Conservation (phyloP, 1,140 invertebrate species). For the Anagrus nilaparvatae region DNA sequence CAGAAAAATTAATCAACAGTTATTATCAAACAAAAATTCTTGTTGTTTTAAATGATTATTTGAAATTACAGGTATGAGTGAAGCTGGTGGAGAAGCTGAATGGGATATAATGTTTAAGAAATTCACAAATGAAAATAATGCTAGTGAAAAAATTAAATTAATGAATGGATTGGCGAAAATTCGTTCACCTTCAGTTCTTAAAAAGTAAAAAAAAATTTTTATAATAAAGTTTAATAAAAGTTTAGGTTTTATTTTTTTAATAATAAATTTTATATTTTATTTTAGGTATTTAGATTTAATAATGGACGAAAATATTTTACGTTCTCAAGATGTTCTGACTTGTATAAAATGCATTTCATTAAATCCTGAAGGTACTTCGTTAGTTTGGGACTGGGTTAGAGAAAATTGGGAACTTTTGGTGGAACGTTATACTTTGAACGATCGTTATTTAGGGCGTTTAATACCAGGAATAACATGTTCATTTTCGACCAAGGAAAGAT, state of each 20-base stretch:
- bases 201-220: constrained; percentile 46
- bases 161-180: constrained; percentile 58
- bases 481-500: constrained; percentile 57
- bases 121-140: constrained; percentile 64
- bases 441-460: constrained; percentile 65
- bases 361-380: constrained; percentile 61
- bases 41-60: too few species aligned
- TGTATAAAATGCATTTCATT: constrained; percentile 55
- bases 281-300: constrained; percentile 57
- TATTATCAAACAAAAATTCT: too few species aligned
- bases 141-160: constrained; percentile 64
- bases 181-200: constrained; percentile 51
- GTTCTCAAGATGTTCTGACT: constrained; percentile 73
- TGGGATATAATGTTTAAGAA: constrained; percentile 69
- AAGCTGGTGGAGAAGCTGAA: constrained; percentile 39
- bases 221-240: not conserved
- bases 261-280: too few species aligned
- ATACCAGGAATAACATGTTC: constrained; percentile 56
- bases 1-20: constrained; percentile 26
- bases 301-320: constrained; percentile 63
- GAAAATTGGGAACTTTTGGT: constrained; percentile 63
- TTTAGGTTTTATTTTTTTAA: not conserved
- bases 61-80: constrained; percentile 38
- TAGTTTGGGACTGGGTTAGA: constrained; percentile 77
- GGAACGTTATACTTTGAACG: constrained; percentile 72